A percentile compares a stretch with the other conserved stretches of the same genome.
These are phyloP conservation scores for Zaprionus lineosus DNA, from an alignment of 2,888 invertebrate genomes.

Conservation along the genomic window DNA sequence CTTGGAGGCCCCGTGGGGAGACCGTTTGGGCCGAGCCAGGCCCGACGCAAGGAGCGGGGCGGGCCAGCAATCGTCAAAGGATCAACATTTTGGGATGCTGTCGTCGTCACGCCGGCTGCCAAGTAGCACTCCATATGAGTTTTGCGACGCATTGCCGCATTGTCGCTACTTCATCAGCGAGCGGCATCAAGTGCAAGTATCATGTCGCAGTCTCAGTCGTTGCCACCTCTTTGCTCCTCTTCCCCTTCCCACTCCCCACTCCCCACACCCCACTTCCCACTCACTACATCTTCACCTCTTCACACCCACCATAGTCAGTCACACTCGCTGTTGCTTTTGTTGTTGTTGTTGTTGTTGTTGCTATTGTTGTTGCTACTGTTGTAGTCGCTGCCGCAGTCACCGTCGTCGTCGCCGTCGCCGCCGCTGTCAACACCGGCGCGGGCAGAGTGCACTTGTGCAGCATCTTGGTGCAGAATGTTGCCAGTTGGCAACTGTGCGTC, in stretches of 20 bases:
- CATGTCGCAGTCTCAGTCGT: constrained; percentile 50
- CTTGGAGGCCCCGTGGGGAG: constrained; percentile 25
- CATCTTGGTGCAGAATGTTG: constrained; percentile 63
- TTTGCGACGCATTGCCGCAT: constrained; percentile 77
- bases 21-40: constrained; percentile 13
- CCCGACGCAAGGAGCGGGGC: neutral
- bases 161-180: constrained; percentile 80
- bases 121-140: constrained; percentile 74
- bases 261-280: neutral
- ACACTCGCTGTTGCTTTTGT: too few relatives aligned
- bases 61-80: constrained; percentile 69
- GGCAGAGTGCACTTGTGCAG: constrained; percentile 66
- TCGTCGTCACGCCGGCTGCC: constrained; percentile 48
- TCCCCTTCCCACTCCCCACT: too few relatives aligned
- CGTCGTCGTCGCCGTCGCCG: neutral
- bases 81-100: constrained; percentile 59
- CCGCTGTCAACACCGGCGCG: constrained; percentile 24
- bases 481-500: constrained; percentile 74
- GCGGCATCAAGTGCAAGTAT: constrained; percentile 75
- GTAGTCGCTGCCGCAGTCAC: constrained; percentile 2
- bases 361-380: neutral
- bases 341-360: neutral
- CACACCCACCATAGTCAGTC: too few relatives aligned
- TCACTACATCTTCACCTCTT: too few relatives aligned
- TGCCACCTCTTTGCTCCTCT: neutral